Evolutionary conservation across 2,888 invertebrate genomes (phyloP), one percentile per base, ranked within the genome.

Genomic region (Dimorphilus gyrociliatus): DNA sequence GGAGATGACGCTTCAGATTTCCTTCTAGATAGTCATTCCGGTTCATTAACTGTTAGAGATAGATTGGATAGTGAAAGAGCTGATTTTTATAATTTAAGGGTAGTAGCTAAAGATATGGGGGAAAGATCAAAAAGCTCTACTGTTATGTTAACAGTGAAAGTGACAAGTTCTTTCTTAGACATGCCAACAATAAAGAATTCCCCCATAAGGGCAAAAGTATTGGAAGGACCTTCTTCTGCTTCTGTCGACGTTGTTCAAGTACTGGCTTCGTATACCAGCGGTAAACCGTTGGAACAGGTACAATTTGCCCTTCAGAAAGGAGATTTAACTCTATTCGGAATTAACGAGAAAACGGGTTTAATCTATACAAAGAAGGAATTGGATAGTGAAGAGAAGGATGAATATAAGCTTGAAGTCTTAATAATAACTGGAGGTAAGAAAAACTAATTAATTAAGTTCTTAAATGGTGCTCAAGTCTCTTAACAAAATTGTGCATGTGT

Each of bases 291-390:
- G 63, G 84, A 82, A 61, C 75, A 82, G 67, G 80, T 90, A 31
- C 73, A 82, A 40, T 90, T 90, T 67, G 80, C 82, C 57, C 75
- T 90, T 51, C 84, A 86, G 60, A 85, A 86, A 62, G 86, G 86
- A 27, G 82, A 85, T 63, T 76, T 78, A 25, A 41, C 46, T 12
- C 69, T 85, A 41, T 92, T 92, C 64, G 74, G 77, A 50, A 81
- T 57, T 23, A 45, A 52, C 34, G 30, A 40, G 4, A 35, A 36
- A 1, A 39, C 51, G 4, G 58, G 57, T 12, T 81, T 46, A 36
- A 48, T 90, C 54, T 78, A 78, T 34, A 70, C 49, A n/a, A 70
- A 69, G 34, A 73, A 71, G 41, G 53, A 63, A 25, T 68, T 92
- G 50, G 88, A 92, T 61, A 70, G 90, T 39, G 90, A 92, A 65